Evolutionary conservation across 2,888 invertebrate species (phyloP), one percentile per base, ranked within the genome.

Genomic region (Galerucella nymphaeae): DNA sequence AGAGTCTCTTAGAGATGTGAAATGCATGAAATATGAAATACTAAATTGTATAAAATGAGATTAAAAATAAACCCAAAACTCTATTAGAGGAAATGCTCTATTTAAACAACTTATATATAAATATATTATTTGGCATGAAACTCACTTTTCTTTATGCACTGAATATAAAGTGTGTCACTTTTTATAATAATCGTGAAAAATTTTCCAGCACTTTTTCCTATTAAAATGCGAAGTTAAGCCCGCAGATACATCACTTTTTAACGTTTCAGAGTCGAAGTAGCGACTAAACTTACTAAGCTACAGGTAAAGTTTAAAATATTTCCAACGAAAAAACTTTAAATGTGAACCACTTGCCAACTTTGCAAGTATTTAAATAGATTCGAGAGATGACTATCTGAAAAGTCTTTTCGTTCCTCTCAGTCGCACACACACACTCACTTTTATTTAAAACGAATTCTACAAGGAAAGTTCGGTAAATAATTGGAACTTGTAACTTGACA

Each of bases 361-460:
- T 74, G 74, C 71, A 65, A 72, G 66, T 71, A 69, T 74, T 71
- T 72, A 74, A 74, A 74, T 74, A 74, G 74, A 69, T 72, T 63
- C 58, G 68, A 72, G 67, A 68, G 68, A 66, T 66, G 61, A 64
- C 58, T 68, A 68, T 72, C 68, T 64, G 67, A 72, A 72, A 72
- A 63, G 61, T 62, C 62, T 68, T 41, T 45, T 63, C 20, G 57
- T 30, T 59, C 13, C 20, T 67, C 63, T 63, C 70, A 45, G 55
- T 63, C 53, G 20, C 48, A 68, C 69, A 23, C 69, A 23, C 23
- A 55, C 53, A 18, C 63, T 55, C 62, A 62, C 53, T 30, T 38
- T 59, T 23, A 38, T 66, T 48, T 68, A 67, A 30, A 67, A 72
- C 63, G 30, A 16, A 18, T 55, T 70, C 50, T 67, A 70, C 63